Evolutionary conservation across 2,888 invertebrate species (phyloP).

Genomic region (Epinotia bilunana): DNA sequence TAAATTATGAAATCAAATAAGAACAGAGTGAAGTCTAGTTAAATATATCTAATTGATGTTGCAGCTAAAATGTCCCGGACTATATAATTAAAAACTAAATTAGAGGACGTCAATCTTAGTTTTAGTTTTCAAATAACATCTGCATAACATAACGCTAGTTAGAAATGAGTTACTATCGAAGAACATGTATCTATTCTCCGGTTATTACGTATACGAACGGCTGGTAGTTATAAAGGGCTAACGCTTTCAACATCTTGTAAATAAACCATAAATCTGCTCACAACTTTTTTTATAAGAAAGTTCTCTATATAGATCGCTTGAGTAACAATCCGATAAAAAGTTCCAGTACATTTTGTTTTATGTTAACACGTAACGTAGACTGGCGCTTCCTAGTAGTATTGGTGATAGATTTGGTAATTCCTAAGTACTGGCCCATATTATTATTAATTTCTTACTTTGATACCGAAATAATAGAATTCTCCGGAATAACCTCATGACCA

Average conservation of each 20-base stretch:
- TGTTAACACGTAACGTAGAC: conserved; percentile 11
- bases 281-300: conserved; percentile 33
- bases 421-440: too few relatives aligned
- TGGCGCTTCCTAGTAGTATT: neutral
- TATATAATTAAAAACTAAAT: too few relatives aligned
- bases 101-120: too few relatives aligned
- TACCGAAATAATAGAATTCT: too few relatives aligned
- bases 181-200: neutral
- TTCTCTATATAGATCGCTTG: conserved; percentile 29
- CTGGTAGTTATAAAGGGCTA: conserved; percentile 18
- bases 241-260: conserved; percentile 25
- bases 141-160: neutral
- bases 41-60: too few relatives aligned
- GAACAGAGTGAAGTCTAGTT: too few relatives aligned
- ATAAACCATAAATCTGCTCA: conserved; percentile 29
- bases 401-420: too few relatives aligned
- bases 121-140: too few relatives aligned
- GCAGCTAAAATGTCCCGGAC: too few relatives aligned
- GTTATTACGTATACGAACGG: conserved; percentile 10
- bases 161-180: neutral
- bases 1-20: too few relatives aligned
- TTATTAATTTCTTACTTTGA: too few relatives aligned
- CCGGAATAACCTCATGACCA: too few relatives aligned
- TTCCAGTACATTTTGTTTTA: neutral
- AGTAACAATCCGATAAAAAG: conserved; percentile 16